phyloP scores from a whole-genome alignment of 35 echinoderm and acorn worm species.

The Lytechinus pictus region DNA sequence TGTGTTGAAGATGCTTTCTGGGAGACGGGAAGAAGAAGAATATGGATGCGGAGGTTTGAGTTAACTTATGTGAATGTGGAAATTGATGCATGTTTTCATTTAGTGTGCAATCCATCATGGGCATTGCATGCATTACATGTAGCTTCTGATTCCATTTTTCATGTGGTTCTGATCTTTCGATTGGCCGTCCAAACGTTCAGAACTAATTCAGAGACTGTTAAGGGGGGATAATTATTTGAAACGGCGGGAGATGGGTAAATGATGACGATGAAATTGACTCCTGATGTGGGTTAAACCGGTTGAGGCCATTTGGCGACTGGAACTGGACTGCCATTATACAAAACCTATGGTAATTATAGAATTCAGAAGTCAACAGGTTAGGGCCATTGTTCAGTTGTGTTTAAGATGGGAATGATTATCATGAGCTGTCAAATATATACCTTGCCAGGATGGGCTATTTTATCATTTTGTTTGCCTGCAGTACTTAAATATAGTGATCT shows the following conservation, averaged over 20 bases:
- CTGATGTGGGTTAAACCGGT: not conserved
- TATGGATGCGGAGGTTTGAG: not conserved
- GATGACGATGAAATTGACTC: not conserved
- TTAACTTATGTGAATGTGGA: not conserved
- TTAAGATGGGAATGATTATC: no score
- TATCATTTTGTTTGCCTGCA: no score
- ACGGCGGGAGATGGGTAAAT: not conserved
- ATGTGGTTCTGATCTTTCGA: not conserved
- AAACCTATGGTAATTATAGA: no score
- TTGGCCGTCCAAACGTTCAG: not conserved
- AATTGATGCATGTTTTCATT: not conserved
- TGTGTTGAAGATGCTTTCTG: not conserved
- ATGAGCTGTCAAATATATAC: no score
- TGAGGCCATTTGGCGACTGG: no score
- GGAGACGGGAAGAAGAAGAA: not conserved
- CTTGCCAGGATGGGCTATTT: no score
- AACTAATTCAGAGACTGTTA: not conserved
- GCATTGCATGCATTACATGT: not conserved
- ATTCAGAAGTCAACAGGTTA: no score
- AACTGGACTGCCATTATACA: no score
- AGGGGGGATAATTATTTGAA: not conserved
- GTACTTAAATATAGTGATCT: no score
- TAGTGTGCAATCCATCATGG: not conserved
- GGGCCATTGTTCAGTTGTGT: no score
- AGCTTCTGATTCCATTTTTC: not conserved